These are phyloP conservation scores for Pao palembangensis DNA, from an alignment of 2,113 vertebrate genomes.

Conservation along the genomic window DNA sequence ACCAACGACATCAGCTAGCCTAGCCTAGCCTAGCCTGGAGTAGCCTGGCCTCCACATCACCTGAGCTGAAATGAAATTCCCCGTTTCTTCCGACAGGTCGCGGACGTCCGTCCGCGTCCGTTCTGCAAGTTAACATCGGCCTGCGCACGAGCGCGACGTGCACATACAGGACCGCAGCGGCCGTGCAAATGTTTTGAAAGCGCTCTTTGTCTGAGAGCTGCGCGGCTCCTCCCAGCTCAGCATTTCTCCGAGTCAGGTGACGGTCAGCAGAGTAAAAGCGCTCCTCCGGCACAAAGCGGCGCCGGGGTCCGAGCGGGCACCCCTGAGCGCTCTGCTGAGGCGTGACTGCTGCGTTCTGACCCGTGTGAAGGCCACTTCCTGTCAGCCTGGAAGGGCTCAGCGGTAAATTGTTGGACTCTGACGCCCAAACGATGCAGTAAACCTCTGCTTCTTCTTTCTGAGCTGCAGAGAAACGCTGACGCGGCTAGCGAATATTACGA, in stretches of 20 bases:
- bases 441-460: too few species aligned
- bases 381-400: neutral
- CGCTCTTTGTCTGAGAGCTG: conserved; percentile 39
- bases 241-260: conserved; percentile 62
- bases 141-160: neutral
- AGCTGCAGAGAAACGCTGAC: too few species aligned
- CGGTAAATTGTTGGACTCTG: too few species aligned
- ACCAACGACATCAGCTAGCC: too few species aligned
- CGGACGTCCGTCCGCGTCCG: too few species aligned
- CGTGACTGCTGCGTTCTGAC: conserved; percentile 12
- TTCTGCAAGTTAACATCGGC: too few species aligned
- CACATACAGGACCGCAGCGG: conserved; percentile 11
- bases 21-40: conserved; percentile 1
- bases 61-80: too few species aligned
- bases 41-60: too few species aligned
- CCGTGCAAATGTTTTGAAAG: conserved; percentile 35
- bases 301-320: neutral
- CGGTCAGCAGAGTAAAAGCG: conserved; percentile 51
- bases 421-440: too few species aligned
- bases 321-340: too few species aligned
- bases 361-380: conserved; percentile 21
- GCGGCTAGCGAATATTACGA: too few species aligned
- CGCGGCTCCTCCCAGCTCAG: conserved; percentile 51
- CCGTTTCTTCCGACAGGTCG: too few species aligned
- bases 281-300: conserved; percentile 47